Conservation (phyloP, 2,797 vertebrate species). For the Megaceryle alcyon region DNA sequence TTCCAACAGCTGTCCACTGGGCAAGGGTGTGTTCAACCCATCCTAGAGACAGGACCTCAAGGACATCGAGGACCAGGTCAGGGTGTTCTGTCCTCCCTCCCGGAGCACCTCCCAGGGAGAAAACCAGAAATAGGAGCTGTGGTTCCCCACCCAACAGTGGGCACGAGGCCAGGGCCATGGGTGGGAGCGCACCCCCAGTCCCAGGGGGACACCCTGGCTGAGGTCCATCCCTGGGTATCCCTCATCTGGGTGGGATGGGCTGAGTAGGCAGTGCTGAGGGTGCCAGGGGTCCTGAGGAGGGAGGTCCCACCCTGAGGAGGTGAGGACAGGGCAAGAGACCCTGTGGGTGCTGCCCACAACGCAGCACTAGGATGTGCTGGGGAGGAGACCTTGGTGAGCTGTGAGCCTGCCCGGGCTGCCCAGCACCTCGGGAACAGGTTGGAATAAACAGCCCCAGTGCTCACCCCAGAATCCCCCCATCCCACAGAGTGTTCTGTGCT, state of each 20-base stretch:
- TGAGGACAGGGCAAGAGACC: not conserved
- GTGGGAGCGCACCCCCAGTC: not conserved
- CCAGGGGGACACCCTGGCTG: not conserved
- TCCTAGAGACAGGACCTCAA: not conserved
- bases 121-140: slow-evolving; percentile 41
- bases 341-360: not conserved
- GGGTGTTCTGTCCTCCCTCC: slow-evolving; percentile 44
- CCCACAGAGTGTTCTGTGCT: rapidly evolving
- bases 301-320: rapidly evolving
- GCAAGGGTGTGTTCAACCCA: not conserved
- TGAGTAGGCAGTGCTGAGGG: rapidly evolving
- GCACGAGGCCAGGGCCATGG: not conserved
- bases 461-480: not conserved
- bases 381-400: not conserved
- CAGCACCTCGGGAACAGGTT: not conserved
- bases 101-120: slow-evolving; percentile 31
- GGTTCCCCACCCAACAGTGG: slow-evolving; percentile 33
- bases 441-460: not conserved
- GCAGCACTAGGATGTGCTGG: not conserved
- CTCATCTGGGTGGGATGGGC: rapidly evolving
- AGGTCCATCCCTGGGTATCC: not conserved
- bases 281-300: not conserved
- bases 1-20: slow-evolving; percentile 6
- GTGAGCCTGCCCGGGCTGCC: not conserved
- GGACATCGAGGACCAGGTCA: slow-evolving; percentile 26